Evolutionary conservation across 1,140 invertebrate species (phyloP).

Genomic region (Drosophila repletoides): DNA sequence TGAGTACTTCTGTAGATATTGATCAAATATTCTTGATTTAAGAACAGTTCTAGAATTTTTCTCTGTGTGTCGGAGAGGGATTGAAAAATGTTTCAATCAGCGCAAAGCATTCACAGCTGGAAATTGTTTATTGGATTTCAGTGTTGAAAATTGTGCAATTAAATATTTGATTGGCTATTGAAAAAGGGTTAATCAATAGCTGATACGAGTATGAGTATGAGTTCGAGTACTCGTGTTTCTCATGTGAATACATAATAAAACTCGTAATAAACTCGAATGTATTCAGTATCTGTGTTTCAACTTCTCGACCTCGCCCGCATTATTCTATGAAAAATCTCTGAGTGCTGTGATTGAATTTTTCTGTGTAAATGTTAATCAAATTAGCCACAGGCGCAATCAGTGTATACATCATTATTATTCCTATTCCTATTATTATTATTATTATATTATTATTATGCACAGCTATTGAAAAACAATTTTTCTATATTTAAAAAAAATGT

Average conservation of each 20-base stretch:
- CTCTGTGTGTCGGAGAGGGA: too few relatives aligned
- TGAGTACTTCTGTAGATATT: too few relatives aligned
- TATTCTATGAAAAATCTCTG: not conserved
- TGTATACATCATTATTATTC: constrained; percentile 59
- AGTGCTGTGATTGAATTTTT: constrained; percentile 22
- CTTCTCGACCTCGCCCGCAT: constrained; percentile 45
- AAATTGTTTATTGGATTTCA: constrained; percentile 22
- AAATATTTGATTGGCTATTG: constrained; percentile 40
- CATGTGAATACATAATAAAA: not conserved
- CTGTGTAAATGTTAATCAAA: constrained; percentile 58
- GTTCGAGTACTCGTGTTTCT: too few relatives aligned
- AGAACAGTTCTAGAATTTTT: too few relatives aligned
- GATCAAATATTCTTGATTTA: too few relatives aligned
- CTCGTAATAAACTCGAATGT: too few relatives aligned
- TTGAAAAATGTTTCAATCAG: constrained; percentile 44
- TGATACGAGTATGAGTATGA: too few relatives aligned
- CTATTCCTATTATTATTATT: too few relatives aligned
- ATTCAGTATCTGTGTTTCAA: too few relatives aligned
- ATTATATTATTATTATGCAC: constrained; percentile 25
- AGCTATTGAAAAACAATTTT: constrained; percentile 61
- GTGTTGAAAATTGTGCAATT: constrained; percentile 44
- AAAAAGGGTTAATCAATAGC: constrained; percentile 59
- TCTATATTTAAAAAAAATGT: constrained; percentile 48
- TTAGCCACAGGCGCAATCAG: constrained; percentile 64
- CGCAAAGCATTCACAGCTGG: constrained; percentile 23